Base-by-base conservation (phyloP, 1,140 invertebrate genomes). In the Chlorops oryzae region DNA sequence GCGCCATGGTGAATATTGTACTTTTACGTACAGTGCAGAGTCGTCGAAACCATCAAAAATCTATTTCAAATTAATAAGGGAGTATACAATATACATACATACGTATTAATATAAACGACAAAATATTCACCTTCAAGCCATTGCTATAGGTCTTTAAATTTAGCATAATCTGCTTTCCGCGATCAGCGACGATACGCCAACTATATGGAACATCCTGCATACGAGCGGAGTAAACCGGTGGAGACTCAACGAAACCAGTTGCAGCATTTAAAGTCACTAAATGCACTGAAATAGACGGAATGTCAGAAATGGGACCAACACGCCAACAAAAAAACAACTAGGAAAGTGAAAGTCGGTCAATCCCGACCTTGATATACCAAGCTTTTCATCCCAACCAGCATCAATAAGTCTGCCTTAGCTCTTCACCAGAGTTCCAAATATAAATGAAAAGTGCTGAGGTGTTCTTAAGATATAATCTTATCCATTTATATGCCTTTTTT, bases 211-310 rank as follows among this genome's bases (percentile, higher is more conserved):
- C 25, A 15, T 42, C 32, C 15, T 3, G 45, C 9, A 20, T 38
- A 0, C 21, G 35, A 2, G 52, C 48, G 1, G 45, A 27, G 0
- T 47, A 6, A 6, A 45, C 27, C 1, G 86, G 65, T 1, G 91
- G 91, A 0, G 88, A 90, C 3, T 82, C 77, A 39, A 96, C 82
- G 52, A 70, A 61, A 6, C 90, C 90, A 7, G 41, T 62, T 0
- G 72, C 59, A 9, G 79, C 78, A 24, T 39, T 39, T n/a, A n/a
- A n/a, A n/a, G n/a, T n/a, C n/a, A n/a, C n/a, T n/a, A n/a, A n/a
- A n/a, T n/a, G n/a, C n/a, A n/a, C n/a, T n/a, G n/a, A n/a, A n/a
- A n/a, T n/a, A n/a, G n/a, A n/a, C n/a, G n/a, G n/a, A n/a, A n/a
- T n/a, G n/a, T n/a, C n/a, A n/a, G n/a, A n/a, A n/a, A n/a, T n/a